Evolutionary conservation across 2,888 invertebrate genomes (phyloP).

Genomic region (Oeneis ivallda): DNA sequence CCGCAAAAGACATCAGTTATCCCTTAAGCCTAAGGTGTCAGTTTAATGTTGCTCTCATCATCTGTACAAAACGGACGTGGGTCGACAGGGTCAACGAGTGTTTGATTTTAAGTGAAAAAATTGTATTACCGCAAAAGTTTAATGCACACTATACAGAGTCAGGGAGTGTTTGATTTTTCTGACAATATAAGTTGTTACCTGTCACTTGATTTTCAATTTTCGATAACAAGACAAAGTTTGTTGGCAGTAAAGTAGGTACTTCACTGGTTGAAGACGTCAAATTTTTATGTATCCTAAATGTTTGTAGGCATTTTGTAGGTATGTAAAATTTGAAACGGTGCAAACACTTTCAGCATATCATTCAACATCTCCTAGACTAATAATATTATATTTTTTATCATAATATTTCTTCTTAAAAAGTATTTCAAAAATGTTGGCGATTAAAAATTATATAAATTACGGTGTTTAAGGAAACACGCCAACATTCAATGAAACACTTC

Average conservation of each 20-base stretch:
- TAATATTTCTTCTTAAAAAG: slow-evolving; percentile 47
- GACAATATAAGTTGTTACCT: no score
- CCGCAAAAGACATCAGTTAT: no score
- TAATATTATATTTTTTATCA: slow-evolving; percentile 17
- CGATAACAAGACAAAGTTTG: not conserved
- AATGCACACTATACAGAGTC: no score
- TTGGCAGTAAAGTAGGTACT: not conserved
- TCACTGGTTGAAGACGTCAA: not conserved
- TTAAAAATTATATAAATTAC: slow-evolving; percentile 58
- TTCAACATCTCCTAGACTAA: slow-evolving; percentile 4
- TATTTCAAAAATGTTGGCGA: slow-evolving; percentile 74
- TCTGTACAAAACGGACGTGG: no score
- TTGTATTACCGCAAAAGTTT: no score
- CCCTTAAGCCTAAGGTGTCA: no score
- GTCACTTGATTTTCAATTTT: no score
- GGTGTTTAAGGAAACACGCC: slow-evolving; percentile 59
- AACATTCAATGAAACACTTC: slow-evolving; percentile 73
- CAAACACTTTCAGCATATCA: not conserved
- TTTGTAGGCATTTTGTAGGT: not conserved
- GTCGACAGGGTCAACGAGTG: no score
- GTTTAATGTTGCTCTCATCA: no score
- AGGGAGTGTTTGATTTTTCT: no score
- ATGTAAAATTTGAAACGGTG: not conserved
- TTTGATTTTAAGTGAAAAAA: no score
- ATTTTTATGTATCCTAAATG: not conserved